Conservation (phyloP, 23 tunicate genomes). For the Trididemnum clinides region DNA sequence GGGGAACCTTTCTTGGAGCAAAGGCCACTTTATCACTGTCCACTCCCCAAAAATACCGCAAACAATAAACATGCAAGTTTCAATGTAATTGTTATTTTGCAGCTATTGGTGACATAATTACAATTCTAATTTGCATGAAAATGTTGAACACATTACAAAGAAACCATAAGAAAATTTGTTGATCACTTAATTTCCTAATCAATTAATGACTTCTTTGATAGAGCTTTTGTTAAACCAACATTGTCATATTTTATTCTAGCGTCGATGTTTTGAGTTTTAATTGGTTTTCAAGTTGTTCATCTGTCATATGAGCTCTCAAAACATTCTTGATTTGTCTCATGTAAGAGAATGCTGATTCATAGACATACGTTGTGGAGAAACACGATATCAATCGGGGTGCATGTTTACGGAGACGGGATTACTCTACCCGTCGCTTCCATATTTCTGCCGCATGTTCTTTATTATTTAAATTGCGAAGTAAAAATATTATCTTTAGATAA, state of each 20-base stretch:
- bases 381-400: neutral
- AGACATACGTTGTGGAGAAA: too few species aligned
- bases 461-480: neutral
- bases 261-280: neutral
- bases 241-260: neutral
- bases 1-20: too few species aligned
- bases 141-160: neutral
- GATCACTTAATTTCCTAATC: neutral
- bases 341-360: neutral
- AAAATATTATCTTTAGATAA: neutral
- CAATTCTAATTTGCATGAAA: neutral
- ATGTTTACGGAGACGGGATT: neutral
- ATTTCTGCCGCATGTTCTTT: neutral
- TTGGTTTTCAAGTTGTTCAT: too few species aligned
- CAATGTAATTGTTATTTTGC: too few species aligned
- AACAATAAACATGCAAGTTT: too few species aligned
- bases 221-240: neutral
- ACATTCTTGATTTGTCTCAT: conserved; percentile 4
- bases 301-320: neutral
- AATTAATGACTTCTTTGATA: neutral
- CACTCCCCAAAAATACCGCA: too few species aligned
- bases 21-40: too few species aligned
- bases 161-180: neutral
- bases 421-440: neutral
- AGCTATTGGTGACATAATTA: neutral